These are phyloP conservation scores for Anolis apletophallus DNA, from an alignment of 2,797 vertebrate genomes.

Conservation along the genomic window DNA sequence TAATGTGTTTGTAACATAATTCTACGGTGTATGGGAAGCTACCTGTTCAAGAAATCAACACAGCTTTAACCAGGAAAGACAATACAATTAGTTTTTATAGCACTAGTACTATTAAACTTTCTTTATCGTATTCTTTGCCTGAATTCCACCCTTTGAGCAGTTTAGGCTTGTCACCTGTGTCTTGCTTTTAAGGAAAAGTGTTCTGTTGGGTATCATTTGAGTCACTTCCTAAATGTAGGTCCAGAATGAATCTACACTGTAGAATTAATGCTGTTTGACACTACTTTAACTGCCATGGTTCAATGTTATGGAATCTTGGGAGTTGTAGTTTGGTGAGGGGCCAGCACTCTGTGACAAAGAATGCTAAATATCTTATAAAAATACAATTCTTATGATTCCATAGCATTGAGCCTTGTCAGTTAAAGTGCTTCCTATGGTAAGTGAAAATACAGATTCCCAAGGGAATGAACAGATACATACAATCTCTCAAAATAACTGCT, in stretches of 20 bases:
- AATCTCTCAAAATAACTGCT: not conserved
- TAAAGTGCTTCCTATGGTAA: not conserved
- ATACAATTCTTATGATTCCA: too few species aligned
- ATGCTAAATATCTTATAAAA: too few species aligned
- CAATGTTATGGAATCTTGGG: too few species aligned
- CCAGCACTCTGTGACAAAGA: too few species aligned
- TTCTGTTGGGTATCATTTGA: not conserved
- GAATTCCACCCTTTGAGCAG: not conserved
- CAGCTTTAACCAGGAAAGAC: not conserved
- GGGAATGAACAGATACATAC: not conserved
- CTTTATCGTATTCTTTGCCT: not conserved
- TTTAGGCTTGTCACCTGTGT: not conserved
- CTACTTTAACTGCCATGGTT: too few species aligned
- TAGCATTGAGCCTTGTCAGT: too few species aligned
- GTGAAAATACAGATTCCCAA: not conserved
- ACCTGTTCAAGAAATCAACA: not conserved
- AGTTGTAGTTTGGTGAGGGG: too few species aligned
- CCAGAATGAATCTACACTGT: too few species aligned
- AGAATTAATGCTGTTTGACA: too few species aligned
- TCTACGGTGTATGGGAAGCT: fast-evolving
- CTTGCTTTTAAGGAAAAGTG: not conserved
- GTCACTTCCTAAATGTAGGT: not conserved
- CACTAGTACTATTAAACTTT: not conserved
- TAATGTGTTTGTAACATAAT: conserved; percentile 18
- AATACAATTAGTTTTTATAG: conserved; percentile 14